Evolutionary conservation across 2,888 invertebrate species (phyloP), one percentile per base, ranked within the genome.

Genomic region (Adelphocoris suturalis): DNA sequence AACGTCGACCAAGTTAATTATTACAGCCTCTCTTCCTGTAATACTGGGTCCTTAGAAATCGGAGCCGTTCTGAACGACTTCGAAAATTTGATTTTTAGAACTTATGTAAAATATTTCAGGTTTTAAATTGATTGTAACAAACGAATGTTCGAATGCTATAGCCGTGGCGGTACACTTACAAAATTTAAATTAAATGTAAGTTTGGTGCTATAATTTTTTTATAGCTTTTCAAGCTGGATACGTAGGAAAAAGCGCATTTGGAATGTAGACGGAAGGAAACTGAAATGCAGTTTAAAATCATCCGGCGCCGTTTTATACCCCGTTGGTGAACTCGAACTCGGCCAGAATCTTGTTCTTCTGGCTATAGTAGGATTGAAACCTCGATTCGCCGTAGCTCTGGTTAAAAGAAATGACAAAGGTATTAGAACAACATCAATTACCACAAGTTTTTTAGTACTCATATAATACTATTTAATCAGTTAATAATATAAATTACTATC

Each of bases 361-460:
- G 52, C 80, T 91, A 88, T 90, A 92, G 84, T 92, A 92, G 16
- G 91, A 91, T 47, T 90, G 84, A 46, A 92, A 91, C 55, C 92
- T 91, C 14, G 91, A 91, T 55, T 91, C 91, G 27, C 92, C 92
- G 86, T 91, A 92, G 61, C 91, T 91, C 92, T 92, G 89, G 48
- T 91, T 91, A 81, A 78, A 11, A n/a, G 80, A 90, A 81, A 57
- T 37, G 52, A 2, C 1, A 37, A 37, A 13, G 48, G 48, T 11
- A 48, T 48, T 48, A 48, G 48, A 48, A 48, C 9, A 13, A 48
- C n/a, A n/a, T n/a, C n/a, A n/a, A n/a, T n/a, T n/a, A n/a, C n/a
- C n/a, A n/a, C n/a, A n/a, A n/a, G n/a, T n/a, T n/a, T n/a, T 37
- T 37, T 37, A 37, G 37, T 37, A 37, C 2, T 7, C 37, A 7